Evolutionary conservation across 37 sponge, comb jelly and placozoan species (phyloP).

Genomic region (Theonella swinhoei): DNA sequence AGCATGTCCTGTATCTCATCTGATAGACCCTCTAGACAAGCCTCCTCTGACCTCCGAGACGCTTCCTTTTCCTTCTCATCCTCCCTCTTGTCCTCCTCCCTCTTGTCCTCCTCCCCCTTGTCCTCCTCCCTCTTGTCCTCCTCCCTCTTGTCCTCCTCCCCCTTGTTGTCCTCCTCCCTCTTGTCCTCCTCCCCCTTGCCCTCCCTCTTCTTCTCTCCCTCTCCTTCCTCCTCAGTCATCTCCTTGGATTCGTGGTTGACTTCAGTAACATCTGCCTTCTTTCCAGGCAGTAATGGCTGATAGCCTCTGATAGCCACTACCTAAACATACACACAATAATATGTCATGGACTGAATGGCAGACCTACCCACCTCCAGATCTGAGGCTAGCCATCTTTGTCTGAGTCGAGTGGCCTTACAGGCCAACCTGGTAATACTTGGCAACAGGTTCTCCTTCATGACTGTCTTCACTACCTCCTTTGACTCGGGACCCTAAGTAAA

Average conservation of each 20-base stretch:
- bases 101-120: constrained; percentile 28
- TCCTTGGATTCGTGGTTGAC: too few relatives aligned
- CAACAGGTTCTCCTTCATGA: constrained; percentile 36
- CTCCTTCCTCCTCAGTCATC: neutral
- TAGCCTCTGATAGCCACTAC: constrained; percentile 44
- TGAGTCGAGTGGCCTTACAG: constrained; percentile 61
- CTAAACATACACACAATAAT: constrained; percentile 3
- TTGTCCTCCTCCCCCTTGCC: too few relatives aligned
- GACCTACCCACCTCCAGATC: constrained; percentile 68
- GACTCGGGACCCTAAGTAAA: constrained; percentile 6
- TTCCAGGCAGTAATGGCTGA: neutral
- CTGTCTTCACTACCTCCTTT: constrained; percentile 25
- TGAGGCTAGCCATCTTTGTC: constrained; percentile 47
- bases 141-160: neutral
- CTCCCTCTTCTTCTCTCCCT: neutral
- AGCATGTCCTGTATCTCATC: constrained; percentile 47
- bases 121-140: constrained; percentile 13
- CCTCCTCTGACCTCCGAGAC: neutral
- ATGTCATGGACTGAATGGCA: neutral
- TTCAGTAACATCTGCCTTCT: neutral
- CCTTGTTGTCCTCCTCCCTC: neutral
- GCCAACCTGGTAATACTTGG: constrained; percentile 49
- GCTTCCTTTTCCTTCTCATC: constrained; percentile 22
- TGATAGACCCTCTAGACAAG: constrained; percentile 38
- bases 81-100: constrained; percentile 8